Conservation (phyloP, 1,140 invertebrate species). For the Physella acuta region DNA sequence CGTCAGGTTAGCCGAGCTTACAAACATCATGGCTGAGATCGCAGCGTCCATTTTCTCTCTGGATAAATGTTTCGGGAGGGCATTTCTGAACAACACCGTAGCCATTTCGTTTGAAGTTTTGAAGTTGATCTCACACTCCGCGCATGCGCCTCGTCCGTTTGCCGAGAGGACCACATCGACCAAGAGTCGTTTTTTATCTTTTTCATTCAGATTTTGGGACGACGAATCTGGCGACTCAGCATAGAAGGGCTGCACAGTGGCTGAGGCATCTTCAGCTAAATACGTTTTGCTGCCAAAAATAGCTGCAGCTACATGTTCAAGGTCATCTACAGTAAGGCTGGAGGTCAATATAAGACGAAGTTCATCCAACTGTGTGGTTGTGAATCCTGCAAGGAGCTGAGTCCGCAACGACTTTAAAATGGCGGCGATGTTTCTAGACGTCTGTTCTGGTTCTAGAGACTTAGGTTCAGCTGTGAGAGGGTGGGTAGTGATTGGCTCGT, state of each 20-base stretch:
- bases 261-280: neutral
- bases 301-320: neutral
- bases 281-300: neutral
- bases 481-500: too few species aligned
- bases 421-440: neutral
- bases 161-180: neutral
- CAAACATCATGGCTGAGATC: neutral
- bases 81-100: neutral
- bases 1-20: neutral
- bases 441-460: neutral
- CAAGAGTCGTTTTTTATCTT: neutral
- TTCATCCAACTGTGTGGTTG: neutral
- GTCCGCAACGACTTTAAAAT: neutral
- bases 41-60: neutral
- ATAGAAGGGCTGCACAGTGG: neutral
- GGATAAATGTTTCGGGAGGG: neutral
- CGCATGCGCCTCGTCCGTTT: slow-evolving; percentile 1
- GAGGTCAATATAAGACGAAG: neutral
- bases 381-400: neutral
- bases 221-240: neutral
- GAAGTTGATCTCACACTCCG: neutral
- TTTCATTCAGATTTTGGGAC: neutral
- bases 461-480: neutral
- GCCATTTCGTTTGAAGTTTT: neutral
- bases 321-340: neutral